Percentiles rank a stretch among this genome's conserved stretches.
phyloP scores from a whole-genome alignment of 2,797 vertebrate genomes.

The Rhodeus uyekii region DNA sequence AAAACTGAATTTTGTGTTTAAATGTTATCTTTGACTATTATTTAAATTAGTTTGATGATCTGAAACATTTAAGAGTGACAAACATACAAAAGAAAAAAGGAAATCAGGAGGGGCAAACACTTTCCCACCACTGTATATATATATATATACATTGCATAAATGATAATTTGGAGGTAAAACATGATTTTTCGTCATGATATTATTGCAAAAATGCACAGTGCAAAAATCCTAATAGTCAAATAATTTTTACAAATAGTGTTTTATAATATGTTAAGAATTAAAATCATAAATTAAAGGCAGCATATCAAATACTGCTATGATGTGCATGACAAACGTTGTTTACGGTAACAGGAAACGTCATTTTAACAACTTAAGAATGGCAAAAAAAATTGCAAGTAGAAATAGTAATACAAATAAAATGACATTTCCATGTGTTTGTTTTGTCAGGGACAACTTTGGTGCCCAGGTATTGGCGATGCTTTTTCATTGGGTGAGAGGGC shows the following conservation, averaged over 20 bases:
- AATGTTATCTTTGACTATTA: too few species aligned
- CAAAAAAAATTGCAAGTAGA: neutral
- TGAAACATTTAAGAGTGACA: too few species aligned
- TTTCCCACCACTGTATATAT: too few species aligned
- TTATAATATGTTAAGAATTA: neutral
- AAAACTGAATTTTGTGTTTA: too few species aligned
- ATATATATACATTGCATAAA: neutral
- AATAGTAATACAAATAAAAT: neutral
- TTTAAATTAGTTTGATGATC: too few species aligned
- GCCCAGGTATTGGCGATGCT: constrained; percentile 89
- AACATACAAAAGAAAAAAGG: too few species aligned
- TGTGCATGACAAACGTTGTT: neutral
- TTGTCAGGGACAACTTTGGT: constrained; percentile 83
- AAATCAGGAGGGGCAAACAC: too few species aligned
- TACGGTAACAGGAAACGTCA: neutral
- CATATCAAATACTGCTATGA: neutral
- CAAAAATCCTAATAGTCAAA: neutral
- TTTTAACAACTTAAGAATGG: neutral
- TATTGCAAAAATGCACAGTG: neutral
- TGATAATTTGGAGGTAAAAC: neutral
- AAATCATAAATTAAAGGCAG: neutral
- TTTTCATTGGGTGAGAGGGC: constrained; percentile 88
- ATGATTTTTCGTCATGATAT: neutral
- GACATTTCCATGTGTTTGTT: neutral
- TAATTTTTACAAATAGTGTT: neutral